A percentile compares a stretch with the other conserved stretches of the same genome.
Conservation (phyloP, 2,797 vertebrate genomes). For the Erethizon dorsatum region DNA sequence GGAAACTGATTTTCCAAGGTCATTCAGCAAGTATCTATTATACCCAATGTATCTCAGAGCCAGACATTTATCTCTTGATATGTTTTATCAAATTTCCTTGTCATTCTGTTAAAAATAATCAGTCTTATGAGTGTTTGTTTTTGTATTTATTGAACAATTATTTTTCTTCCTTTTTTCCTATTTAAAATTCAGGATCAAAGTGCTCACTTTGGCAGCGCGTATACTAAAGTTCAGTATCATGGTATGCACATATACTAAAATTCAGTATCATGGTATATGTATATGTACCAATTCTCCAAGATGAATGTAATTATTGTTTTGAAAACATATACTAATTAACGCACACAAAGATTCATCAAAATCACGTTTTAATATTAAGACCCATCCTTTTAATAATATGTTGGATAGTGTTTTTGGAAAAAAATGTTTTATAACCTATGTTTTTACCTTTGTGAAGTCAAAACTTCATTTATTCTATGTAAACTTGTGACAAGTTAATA, state of each 20-base stretch:
- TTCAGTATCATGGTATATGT: background rate
- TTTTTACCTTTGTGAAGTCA: background rate
- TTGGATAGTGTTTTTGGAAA: background rate
- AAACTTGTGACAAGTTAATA: background rate
- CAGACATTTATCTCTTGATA: background rate
- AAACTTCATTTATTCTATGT: background rate
- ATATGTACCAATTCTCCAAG: background rate
- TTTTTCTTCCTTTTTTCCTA: background rate
- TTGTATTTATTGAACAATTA: background rate
- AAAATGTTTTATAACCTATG: background rate
- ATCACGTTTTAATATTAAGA: background rate
- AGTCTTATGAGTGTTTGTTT: background rate
- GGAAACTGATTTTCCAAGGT: background rate
- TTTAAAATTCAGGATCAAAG: background rate
- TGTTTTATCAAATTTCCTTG: background rate
- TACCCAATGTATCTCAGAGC: background rate
- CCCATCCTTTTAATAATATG: background rate
- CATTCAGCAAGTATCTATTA: background rate
- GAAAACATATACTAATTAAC: background rate
- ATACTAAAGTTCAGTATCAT: background rate
- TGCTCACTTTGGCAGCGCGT: background rate
- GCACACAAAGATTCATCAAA: background rate
- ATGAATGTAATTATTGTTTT: background rate
- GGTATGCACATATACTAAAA: background rate
- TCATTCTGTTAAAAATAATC: background rate